Evolutionary conservation across 2,797 vertebrate genomes (phyloP).

Genomic region (Acanthurus leucopareius): DNA sequence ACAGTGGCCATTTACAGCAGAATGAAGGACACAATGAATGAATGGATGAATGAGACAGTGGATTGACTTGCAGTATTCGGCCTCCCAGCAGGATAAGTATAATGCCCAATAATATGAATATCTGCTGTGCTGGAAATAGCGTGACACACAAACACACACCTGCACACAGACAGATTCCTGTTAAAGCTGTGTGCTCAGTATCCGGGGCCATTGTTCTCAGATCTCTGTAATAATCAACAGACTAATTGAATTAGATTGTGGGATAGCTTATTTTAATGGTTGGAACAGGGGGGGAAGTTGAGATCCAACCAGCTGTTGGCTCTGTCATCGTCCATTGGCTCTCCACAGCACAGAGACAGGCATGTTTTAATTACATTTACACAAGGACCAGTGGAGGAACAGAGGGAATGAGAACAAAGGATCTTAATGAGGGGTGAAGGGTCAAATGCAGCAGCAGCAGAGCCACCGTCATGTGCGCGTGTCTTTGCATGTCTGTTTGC

Average conservation of each 20-base stretch:
- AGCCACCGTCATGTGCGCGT: not conserved
- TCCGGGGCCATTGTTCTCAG: slow-evolving; percentile 52
- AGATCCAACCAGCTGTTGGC: slow-evolving; percentile 68
- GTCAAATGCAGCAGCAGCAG: slow-evolving; percentile 30
- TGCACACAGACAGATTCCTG: slow-evolving; percentile 13
- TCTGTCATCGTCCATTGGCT: slow-evolving; percentile 32
- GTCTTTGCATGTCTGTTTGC: no score
- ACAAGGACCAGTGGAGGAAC: slow-evolving; percentile 26
- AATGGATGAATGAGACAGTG: slow-evolving; percentile 38
- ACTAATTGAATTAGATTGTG: slow-evolving; percentile 71
- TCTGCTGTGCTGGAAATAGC: slow-evolving; percentile 1
- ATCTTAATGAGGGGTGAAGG: slow-evolving; percentile 49
- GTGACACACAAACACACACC: slow-evolving; percentile 13
- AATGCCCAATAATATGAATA: slow-evolving; percentile 24
- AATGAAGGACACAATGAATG: slow-evolving; percentile 40
- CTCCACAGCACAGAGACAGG: slow-evolving; percentile 14
- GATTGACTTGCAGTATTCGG: slow-evolving; percentile 21
- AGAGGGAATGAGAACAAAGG: slow-evolving; percentile 48
- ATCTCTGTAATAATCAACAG: slow-evolving; percentile 53
- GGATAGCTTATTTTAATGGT: slow-evolving; percentile 69
- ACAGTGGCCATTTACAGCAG: slow-evolving; percentile 31
- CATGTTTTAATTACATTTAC: slow-evolving; percentile 65
- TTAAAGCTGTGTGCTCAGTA: slow-evolving; percentile 53
- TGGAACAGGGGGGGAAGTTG: slow-evolving; percentile 34
- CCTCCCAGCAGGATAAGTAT: slow-evolving; percentile 4